These are phyloP conservation scores for Formica aserva DNA, from an alignment of 2,888 invertebrate genomes.

Conservation along the genomic window DNA sequence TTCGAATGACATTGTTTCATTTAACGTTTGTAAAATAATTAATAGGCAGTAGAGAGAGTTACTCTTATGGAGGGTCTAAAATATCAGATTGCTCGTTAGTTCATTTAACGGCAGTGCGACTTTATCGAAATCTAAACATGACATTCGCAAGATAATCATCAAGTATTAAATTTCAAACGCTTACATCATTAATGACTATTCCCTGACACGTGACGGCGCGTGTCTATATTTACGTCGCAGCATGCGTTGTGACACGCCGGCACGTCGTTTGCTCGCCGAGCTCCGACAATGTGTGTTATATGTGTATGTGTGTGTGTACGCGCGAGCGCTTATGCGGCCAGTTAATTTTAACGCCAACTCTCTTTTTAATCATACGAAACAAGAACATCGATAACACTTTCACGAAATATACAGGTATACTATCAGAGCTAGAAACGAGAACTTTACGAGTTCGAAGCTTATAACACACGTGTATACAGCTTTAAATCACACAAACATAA, in stretches of 20 bases:
- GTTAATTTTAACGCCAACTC: conserved; percentile 72
- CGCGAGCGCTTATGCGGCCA: conserved; percentile 1
- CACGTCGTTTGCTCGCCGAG: conserved; percentile 32
- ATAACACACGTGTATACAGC: conserved; percentile 43
- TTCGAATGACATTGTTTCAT: conserved; percentile 19
- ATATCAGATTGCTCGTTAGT: conserved; percentile 51
- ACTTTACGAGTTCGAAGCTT: conserved; percentile 64
- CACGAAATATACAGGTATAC: conserved; percentile 22
- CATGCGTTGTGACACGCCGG: conserved; percentile 54
- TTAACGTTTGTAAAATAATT: conserved; percentile 33
- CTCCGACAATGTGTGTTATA: conserved; percentile 2
- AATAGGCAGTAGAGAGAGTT: conserved; percentile 3
- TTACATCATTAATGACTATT: conserved; percentile 68
- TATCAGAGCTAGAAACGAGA: conserved; percentile 56
- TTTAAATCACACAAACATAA: conserved; percentile 11
- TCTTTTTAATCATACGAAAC: conserved; percentile 46
- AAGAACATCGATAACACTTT: conserved; percentile 66
- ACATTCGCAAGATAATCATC: conserved; percentile 40
- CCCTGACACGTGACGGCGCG: conserved; percentile 54
- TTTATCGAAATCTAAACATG: conserved; percentile 45
- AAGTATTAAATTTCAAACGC: conserved; percentile 59
- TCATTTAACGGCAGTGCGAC: conserved; percentile 26
- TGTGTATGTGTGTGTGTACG: no score
- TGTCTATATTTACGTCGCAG: conserved; percentile 71
- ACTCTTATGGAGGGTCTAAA: conserved; percentile 33